Conservation (phyloP, 2,113 vertebrate genomes). For the Corvus hawaiiensis region DNA sequence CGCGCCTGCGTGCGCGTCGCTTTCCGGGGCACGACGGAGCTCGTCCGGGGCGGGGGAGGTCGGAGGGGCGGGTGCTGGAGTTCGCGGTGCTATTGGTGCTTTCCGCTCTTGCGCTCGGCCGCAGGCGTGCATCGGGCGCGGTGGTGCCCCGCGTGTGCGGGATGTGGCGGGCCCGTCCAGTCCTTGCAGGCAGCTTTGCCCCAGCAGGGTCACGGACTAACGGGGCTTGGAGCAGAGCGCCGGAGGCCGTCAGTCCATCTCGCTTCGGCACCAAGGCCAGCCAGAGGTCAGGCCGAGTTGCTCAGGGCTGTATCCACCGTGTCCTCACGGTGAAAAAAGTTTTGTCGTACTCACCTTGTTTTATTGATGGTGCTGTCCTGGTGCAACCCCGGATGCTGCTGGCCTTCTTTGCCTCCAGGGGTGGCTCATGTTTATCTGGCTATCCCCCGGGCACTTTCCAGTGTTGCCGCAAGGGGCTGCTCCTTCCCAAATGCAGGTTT, state of each 20-base stretch:
- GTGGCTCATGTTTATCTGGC: not conserved
- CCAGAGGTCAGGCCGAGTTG: not conserved
- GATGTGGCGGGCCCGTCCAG: rapidly evolving
- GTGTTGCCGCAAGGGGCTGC: not conserved
- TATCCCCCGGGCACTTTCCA: too few species aligned
- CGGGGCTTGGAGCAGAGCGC: rapidly evolving
- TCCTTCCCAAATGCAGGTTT: not conserved
- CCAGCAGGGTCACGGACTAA: rapidly evolving
- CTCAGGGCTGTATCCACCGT: not conserved
- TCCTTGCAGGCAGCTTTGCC: not conserved
- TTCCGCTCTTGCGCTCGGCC: rapidly evolving
- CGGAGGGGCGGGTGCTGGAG: rapidly evolving
- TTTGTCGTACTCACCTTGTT: not conserved
- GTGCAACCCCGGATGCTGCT: not conserved
- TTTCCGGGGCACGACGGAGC: not conserved
- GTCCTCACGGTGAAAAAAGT: rapidly evolving
- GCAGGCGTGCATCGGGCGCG: rapidly evolving
- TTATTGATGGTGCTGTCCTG: not conserved
- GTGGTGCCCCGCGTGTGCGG: rapidly evolving
- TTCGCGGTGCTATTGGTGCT: rapidly evolving
- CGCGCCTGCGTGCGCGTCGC: not conserved
- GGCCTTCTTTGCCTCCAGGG: not conserved
- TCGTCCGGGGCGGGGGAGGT: not conserved
- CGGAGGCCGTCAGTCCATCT: not conserved
- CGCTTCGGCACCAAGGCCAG: not conserved